A percentile compares a stretch with the other conserved stretches of the same genome.
Conservation (phyloP, 2,888 invertebrate species). For the Sphaeridia pumilis region DNA sequence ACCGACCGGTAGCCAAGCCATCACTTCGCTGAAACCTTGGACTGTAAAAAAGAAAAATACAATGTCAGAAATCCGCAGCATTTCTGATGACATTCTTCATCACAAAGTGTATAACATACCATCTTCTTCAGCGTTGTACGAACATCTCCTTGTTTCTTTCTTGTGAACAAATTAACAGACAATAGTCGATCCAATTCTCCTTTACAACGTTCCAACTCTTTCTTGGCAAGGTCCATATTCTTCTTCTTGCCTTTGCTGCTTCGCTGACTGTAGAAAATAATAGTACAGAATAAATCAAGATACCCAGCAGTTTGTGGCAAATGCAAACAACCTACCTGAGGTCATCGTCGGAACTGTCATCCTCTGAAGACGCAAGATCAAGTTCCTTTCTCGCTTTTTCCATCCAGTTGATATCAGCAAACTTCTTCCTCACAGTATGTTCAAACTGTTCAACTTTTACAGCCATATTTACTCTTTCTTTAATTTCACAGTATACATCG, state of each 20-base stretch:
- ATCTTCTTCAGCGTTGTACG: constrained; percentile 8
- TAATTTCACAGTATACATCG: constrained; percentile 50
- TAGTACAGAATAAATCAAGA: background rate
- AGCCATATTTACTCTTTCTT: constrained; percentile 62
- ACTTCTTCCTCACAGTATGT: constrained; percentile 54
- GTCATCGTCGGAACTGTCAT: constrained; percentile 38
- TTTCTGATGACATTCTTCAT: too few species aligned
- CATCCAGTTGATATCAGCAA: constrained; percentile 69
- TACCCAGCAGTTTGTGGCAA: background rate
- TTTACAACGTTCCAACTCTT: constrained; percentile 26
- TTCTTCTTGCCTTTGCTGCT: constrained; percentile 19
- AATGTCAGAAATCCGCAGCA: too few species aligned
- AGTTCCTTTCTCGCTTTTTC: constrained; percentile 74
- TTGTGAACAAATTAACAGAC: constrained; percentile 8
- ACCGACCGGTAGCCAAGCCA: too few species aligned
- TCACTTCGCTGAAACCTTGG: too few species aligned
- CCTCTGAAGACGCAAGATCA: constrained; percentile 68
- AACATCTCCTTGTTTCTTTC: background rate
- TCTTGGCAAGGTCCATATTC: constrained; percentile 25
- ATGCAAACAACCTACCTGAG: constrained; percentile 18
- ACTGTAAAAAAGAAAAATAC: too few species aligned
- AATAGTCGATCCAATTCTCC: constrained; percentile 20
- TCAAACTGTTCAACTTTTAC: constrained; percentile 62
- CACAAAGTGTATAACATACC: too few species aligned
- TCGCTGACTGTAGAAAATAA: constrained; percentile 8